Evolutionary conservation across 2,888 invertebrate species (phyloP), one percentile per base, ranked within the genome.

Genomic region (Mesopsocus fuscifrons): DNA sequence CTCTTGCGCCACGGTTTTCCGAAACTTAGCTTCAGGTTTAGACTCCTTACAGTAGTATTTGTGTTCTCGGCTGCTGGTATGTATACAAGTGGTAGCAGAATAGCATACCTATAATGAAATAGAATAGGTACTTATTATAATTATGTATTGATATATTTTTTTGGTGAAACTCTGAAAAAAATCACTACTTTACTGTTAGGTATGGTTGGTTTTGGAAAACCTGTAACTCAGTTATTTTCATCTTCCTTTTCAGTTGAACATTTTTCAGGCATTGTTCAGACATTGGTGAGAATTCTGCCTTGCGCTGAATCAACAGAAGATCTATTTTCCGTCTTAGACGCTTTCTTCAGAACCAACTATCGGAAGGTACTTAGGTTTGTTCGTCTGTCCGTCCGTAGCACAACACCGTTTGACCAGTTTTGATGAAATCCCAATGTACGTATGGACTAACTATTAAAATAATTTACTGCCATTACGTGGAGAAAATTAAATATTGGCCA

Each of bases 211-310:
- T 2, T 9, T 42, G 17, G 8, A 13, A n/a, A 16, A 8, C 17
- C n/a, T n/a, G n/a, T n/a, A n/a, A n/a, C n/a, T n/a, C n/a, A n/a
- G n/a, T n/a, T n/a, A n/a, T n/a, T n/a, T n/a, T n/a, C n/a, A n/a
- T 4, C 38, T 34, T 16, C 11, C 4, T 17, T 51, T 56, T 40
- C 52, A 74, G 74, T 67, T 43, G 78, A 78, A 50, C 78, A 78
- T 49, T 47, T 63, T 15, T 51, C 76, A 23, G 73, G 74, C 41
- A 69, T 77, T 60, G 52, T 71, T 33, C 65, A 71, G 1, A 68
- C 67, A 2, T 66, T 69, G 2, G 63, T 63, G 6, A 62, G 61
- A 11, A 66, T 69, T 0, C 52, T 56, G 2, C 60, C 62, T 5
- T 71, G 70, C 47, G 57, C 61, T 3, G 17, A 32, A 1, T 44